These are phyloP conservation scores for Bos taurus DNA, from an alignment of 2,113 vertebrate genomes.

Conservation along the genomic window ARS-UCD2.0 NC_037332.1:11890501-11891000, in stretches of 20 bases:
- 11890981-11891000: background rate
- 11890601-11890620: background rate
- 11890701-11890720: background rate
- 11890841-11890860: background rate
- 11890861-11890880: background rate
- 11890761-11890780: background rate
- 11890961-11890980: background rate
- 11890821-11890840: background rate
- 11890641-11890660: background rate
- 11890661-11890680: background rate
- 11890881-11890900: background rate
- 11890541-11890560: background rate
- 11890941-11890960: background rate
- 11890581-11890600: background rate
- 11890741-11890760: background rate
- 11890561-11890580: background rate
- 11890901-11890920: background rate
- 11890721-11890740: background rate
- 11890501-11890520: fast-evolving
- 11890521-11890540: background rate
- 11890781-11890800: background rate
- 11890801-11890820: background rate
- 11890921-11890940: background rate
- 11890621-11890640: background rate
- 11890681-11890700: background rate